These are phyloP conservation scores for Syngnathus rostellatus DNA, from an alignment of 2,797 vertebrate genomes.

Conservation along the genomic window DNA sequence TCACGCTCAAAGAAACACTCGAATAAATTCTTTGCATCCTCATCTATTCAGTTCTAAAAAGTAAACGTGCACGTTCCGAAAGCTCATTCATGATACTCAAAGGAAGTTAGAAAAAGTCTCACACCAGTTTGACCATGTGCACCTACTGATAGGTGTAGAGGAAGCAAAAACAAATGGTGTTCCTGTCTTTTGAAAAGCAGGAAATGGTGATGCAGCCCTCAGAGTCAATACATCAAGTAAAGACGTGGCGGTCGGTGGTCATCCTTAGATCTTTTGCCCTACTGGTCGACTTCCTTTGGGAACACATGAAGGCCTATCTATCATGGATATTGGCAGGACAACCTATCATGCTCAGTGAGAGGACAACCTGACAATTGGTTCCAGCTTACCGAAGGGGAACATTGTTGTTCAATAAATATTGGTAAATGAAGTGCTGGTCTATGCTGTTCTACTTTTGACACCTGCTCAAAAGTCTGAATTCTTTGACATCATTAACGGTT, in stretches of 20 bases:
- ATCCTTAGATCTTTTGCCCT: conserved; percentile 22
- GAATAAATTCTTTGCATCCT: neutral
- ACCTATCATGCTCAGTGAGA: conserved; percentile 2
- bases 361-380: conserved; percentile 9
- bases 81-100: neutral
- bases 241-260: conserved; percentile 22
- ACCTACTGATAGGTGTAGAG: conserved; percentile 6
- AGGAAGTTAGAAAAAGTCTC: conserved; percentile 4
- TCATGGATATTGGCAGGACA: conserved; percentile 12
- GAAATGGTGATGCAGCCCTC: conserved; percentile 25
- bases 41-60: neutral
- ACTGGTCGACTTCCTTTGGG: conserved; percentile 8
- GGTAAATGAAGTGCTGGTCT: too few relatives aligned
- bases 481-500: too few relatives aligned
- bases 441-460: too few relatives aligned
- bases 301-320: conserved; percentile 3
- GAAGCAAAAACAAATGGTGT: conserved; percentile 13
- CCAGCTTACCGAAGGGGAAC: neutral
- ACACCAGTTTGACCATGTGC: conserved; percentile 1
- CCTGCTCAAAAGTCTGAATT: too few relatives aligned
- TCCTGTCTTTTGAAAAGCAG: conserved; percentile 24
- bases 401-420: too few relatives aligned
- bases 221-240: conserved; percentile 1
- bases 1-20: neutral
- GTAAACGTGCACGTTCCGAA: neutral